Conservation (phyloP, 2,113 vertebrate species). For the Montifringilla adamsi region DNA sequence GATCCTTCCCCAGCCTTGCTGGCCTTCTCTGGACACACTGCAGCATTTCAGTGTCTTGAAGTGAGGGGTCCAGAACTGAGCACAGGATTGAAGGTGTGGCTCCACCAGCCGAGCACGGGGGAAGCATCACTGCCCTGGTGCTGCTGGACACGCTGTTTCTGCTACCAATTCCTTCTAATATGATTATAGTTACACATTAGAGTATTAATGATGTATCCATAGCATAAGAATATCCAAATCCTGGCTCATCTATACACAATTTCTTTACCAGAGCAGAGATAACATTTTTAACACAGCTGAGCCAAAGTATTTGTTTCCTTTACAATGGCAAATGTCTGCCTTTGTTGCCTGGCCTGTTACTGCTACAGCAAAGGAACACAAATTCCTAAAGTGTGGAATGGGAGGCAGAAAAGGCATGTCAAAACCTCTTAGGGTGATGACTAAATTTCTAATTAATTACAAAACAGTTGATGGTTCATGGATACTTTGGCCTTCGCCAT, state of each 20-base stretch:
- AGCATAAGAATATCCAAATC: not conserved
- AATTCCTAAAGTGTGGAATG: not conserved
- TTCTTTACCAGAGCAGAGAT: not conserved
- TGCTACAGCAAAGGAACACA: not conserved
- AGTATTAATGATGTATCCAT: not conserved
- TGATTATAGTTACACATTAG: not conserved
- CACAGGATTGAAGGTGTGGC: rapidly evolving
- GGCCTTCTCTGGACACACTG: not conserved
- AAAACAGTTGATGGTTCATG: not conserved
- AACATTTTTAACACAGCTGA: not conserved
- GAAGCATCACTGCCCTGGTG: not conserved
- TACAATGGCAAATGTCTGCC: not conserved
- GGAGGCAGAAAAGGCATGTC: not conserved
- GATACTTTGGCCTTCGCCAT: not conserved
- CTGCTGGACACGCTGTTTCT: not conserved
- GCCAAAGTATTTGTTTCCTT: not conserved
- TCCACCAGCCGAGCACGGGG: rapidly evolving
- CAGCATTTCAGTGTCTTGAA: not conserved
- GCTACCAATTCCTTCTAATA: not conserved
- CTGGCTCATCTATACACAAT: not conserved
- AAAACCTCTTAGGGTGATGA: not conserved
- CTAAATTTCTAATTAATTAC: not conserved
- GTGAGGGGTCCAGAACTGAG: not conserved
- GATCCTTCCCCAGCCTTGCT: not conserved
- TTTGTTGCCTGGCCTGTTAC: not conserved